Conservation (phyloP, 2,113 vertebrate genomes). For the Paradisaea rubra region DNA sequence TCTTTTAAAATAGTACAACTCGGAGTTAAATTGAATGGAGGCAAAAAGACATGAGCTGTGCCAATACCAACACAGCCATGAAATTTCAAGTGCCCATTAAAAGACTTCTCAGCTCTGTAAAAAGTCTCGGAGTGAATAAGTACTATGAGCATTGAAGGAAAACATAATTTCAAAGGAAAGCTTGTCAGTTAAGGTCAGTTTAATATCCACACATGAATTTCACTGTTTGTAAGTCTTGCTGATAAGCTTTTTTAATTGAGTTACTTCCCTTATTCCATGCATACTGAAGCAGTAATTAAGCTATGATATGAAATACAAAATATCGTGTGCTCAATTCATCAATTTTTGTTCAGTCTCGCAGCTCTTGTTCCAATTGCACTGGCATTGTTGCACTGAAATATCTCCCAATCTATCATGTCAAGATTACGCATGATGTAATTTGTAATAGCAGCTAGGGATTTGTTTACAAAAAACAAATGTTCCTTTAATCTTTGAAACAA, state of each 20-base stretch:
- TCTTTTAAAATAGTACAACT: slow-evolving; percentile 23
- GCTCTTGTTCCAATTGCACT: not conserved
- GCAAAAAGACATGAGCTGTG: not conserved
- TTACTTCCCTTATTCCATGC: slow-evolving; percentile 19
- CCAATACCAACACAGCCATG: not conserved
- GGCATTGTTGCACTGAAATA: slow-evolving; percentile 37
- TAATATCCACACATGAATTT: slow-evolving; percentile 17
- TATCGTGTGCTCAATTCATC: not conserved
- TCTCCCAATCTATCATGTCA: slow-evolving; percentile 52
- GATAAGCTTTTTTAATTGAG: slow-evolving; percentile 23
- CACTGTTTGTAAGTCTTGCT: not conserved
- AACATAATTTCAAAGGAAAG: slow-evolving; percentile 32
- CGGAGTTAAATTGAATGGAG: not conserved
- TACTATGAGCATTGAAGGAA: slow-evolving; percentile 30
- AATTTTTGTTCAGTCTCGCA: slow-evolving; percentile 3
- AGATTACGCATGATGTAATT: slow-evolving; percentile 51
- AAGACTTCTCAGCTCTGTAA: not conserved
- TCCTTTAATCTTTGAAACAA: slow-evolving; percentile 37
- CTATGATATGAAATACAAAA: not conserved
- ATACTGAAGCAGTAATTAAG: slow-evolving; percentile 40
- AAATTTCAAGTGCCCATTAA: slow-evolving; percentile 39
- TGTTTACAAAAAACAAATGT: slow-evolving; percentile 33
- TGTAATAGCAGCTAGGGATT: not conserved
- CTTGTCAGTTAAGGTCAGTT: slow-evolving; percentile 43
- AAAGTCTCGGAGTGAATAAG: slow-evolving; percentile 31